Conservation (phyloP, 2,113 vertebrate genomes). For the Entelurus aequoreus region DNA sequence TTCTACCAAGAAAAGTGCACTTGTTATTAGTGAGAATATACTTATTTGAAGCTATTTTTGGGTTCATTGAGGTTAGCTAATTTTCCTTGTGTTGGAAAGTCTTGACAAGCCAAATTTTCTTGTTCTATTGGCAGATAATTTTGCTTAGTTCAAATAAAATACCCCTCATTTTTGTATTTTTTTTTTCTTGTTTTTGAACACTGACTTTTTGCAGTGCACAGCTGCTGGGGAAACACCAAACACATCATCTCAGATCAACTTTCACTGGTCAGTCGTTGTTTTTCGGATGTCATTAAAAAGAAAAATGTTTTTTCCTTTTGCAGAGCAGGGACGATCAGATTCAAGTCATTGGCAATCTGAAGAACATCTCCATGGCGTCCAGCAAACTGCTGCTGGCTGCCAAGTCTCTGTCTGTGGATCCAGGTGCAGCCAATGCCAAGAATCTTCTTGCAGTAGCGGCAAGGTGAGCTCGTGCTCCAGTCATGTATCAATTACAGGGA, state of each 20-base stretch:
- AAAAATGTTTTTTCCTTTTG: slow-evolving; percentile 26
- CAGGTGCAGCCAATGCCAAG: slow-evolving; percentile 95
- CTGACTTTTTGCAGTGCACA: no score
- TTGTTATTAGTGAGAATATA: no score
- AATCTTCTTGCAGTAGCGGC: slow-evolving; percentile 95
- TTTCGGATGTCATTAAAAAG: no score
- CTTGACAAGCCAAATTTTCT: no score
- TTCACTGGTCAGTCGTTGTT: background rate
- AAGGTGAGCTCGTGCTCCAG: slow-evolving; percentile 70
- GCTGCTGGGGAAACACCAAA: background rate
- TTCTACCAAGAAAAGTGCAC: no score
- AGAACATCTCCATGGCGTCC: slow-evolving; percentile 99
- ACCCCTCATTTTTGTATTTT: no score
- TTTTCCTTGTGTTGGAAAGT: no score
- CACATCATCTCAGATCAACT: background rate
- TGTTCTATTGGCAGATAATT: no score
- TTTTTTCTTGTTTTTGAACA: no score
- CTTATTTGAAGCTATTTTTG: no score
- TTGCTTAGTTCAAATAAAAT: no score
- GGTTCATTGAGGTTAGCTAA: no score
- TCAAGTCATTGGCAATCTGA: slow-evolving; percentile 96
- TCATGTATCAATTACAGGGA: slow-evolving; percentile 5
- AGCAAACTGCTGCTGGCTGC: slow-evolving; percentile 96
- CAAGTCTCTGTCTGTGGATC: slow-evolving; percentile 96
- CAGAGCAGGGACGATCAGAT: slow-evolving; percentile 98